Evolutionary conservation across 1,140 invertebrate genomes (phyloP).

Genomic region (Antheraea mylitta): DNA sequence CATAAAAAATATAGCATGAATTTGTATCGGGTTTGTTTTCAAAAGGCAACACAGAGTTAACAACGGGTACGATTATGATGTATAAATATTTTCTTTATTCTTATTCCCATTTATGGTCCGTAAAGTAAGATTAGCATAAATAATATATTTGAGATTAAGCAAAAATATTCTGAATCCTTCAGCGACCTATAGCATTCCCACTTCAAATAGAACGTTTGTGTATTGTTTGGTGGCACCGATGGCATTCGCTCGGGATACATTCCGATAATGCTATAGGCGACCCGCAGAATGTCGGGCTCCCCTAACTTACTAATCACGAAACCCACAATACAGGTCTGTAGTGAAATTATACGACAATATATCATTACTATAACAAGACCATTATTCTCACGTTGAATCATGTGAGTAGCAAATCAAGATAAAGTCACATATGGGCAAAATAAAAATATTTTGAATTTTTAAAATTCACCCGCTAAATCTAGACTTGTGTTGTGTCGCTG

Average conservation of each 20-base stretch:
- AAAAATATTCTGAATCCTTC: neutral
- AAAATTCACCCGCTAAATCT: too few relatives aligned
- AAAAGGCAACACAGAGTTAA: neutral
- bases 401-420: too few relatives aligned
- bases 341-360: conserved; percentile 16
- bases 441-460: too few relatives aligned
- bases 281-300: conserved; percentile 30
- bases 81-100: too few relatives aligned
- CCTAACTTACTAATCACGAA: conserved; percentile 25
- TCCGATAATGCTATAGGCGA: conserved; percentile 29
- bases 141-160: neutral
- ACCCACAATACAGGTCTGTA: conserved; percentile 12
- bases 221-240: neutral
- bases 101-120: neutral
- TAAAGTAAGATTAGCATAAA: neutral
- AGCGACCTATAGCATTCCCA: neutral
- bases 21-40: too few relatives aligned
- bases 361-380: neutral
- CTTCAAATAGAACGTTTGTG: neutral
- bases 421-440: too few relatives aligned
- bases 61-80: neutral
- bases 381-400: neutral
- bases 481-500: too few relatives aligned
- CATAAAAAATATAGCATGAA: too few relatives aligned
- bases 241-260: conserved; percentile 19